A percentile compares a stretch with the other conserved stretches of the same genome.
Conservation (phyloP, 2,888 invertebrate genomes). For the Digitonthophagus gazella region DNA sequence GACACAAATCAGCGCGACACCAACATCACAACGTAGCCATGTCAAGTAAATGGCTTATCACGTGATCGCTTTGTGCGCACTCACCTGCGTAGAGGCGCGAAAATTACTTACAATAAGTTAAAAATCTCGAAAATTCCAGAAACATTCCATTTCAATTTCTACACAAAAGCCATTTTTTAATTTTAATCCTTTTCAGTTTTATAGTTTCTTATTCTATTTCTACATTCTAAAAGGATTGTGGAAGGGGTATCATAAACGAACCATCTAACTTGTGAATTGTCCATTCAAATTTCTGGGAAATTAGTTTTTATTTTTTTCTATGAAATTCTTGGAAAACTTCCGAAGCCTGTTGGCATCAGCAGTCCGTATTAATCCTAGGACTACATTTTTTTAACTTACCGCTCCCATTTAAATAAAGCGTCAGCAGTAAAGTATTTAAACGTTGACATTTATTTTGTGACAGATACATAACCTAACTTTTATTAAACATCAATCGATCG, state of each 20-base stretch:
- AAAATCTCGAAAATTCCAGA: background rate
- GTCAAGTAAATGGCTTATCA: slow-evolving; percentile 17
- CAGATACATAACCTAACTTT: too few species aligned
- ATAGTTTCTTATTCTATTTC: too few species aligned
- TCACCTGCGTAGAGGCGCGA: background rate
- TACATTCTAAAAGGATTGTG: too few species aligned
- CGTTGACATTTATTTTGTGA: background rate
- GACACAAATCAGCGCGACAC: too few species aligned
- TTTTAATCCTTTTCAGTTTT: too few species aligned
- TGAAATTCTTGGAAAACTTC: background rate
- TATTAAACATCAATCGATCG: too few species aligned
- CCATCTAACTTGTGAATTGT: too few species aligned
- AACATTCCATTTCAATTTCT: background rate
- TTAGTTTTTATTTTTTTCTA: too few species aligned
- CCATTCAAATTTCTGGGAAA: background rate
- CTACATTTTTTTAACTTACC: background rate
- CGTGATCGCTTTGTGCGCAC: slow-evolving; percentile 13
- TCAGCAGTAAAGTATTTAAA: too few species aligned
- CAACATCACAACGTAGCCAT: slow-evolving; percentile 13
- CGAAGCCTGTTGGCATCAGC: background rate
- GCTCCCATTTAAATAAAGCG: too few species aligned
- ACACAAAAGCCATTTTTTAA: background rate
- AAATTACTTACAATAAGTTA: too few species aligned
- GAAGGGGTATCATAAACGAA: too few species aligned
- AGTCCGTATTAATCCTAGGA: background rate